These are phyloP conservation scores for Monarcha castaneiventris DNA, from an alignment of 2,113 vertebrate genomes.

Conservation along the genomic window DNA sequence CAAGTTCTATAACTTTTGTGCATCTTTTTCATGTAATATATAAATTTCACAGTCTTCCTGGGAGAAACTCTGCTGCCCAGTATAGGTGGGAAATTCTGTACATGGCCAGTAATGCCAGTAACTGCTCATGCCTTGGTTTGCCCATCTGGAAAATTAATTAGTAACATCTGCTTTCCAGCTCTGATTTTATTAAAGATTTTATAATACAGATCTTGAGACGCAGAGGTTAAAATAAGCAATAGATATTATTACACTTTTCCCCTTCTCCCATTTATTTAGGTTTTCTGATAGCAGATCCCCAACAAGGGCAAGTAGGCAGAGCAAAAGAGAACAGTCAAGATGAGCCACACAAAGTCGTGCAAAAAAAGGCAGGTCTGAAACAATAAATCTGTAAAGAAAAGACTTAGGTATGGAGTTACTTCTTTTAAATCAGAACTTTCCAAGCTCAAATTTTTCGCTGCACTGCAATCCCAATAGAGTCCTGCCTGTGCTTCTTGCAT, in stretches of 20 bases:
- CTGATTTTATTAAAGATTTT: neutral
- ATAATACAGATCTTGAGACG: neutral
- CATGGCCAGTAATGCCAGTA: fast-evolving
- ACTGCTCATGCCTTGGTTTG: neutral
- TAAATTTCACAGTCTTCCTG: neutral
- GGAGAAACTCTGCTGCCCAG: neutral
- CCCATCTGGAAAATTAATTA: neutral
- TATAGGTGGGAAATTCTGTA: neutral
- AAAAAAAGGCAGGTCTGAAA: neutral
- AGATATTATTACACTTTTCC: neutral
- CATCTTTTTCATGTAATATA: neutral
- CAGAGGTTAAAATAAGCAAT: neutral
- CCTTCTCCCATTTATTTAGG: neutral
- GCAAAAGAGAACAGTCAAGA: neutral
- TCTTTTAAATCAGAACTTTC: neutral
- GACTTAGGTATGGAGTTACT: neutral
- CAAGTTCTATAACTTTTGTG: neutral
- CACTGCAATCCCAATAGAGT: neutral
- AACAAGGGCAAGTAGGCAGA: neutral
- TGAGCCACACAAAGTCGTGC: neutral
- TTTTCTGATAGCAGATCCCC: neutral
- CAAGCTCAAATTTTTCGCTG: neutral
- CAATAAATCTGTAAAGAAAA: neutral
- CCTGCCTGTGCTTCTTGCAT: neutral
- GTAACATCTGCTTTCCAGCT: neutral